Evolutionary conservation across 2,888 invertebrate genomes (phyloP), one percentile per base, ranked within the genome.

Genomic region (Mystacides longicornis): DNA sequence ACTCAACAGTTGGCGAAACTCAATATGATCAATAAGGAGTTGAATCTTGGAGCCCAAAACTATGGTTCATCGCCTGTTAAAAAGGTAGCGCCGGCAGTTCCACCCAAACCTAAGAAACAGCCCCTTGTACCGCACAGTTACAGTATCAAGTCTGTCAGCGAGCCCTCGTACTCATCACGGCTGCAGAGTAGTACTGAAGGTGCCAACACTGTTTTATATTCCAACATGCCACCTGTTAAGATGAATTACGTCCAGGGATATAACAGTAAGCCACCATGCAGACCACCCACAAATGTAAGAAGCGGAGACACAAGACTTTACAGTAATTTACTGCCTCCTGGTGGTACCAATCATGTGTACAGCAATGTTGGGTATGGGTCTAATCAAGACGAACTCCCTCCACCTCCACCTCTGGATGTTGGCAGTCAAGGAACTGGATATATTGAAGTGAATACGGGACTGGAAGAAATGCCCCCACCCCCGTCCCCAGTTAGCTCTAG

Each of bases 51-150:
- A 11, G 51, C 51, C 19, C 23, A 50, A 4, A 27, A 46, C 47
- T 57, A 57, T 20, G 52, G 51, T 19, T 51, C 49, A n/a, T 51
- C 33, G 11, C 52, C 53, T 3, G 52, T 42, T 16, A 57, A 62
- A 69, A 73, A 58, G 72, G 75, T 86, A 60, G 88, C 87, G 61
- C 89, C 89, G 60, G 85, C 84, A 53, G 88, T 89, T 56, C 89
- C 89, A 47, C 89, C 89, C 9, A 89, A 89, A 69, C 89, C 88
- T 62, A 74, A 69, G 66, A 84, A 81, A 69, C 72, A 72, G 65
- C 75, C 78, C 14, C 72, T 86, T 84, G 85, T 90, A 65, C 89
- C 89, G 59, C 86, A 86, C 66, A 89, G 89, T 69, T 85, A 85
- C 63, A 77, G 80, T 3, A 78, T 89, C 51, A 84, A 81, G 67